Percentiles rank a stretch among this genome's conserved stretches.
phyloP scores from a whole-genome alignment of 2,113 vertebrate genomes.

The Pseudolaguvia tuberculata region DNA sequence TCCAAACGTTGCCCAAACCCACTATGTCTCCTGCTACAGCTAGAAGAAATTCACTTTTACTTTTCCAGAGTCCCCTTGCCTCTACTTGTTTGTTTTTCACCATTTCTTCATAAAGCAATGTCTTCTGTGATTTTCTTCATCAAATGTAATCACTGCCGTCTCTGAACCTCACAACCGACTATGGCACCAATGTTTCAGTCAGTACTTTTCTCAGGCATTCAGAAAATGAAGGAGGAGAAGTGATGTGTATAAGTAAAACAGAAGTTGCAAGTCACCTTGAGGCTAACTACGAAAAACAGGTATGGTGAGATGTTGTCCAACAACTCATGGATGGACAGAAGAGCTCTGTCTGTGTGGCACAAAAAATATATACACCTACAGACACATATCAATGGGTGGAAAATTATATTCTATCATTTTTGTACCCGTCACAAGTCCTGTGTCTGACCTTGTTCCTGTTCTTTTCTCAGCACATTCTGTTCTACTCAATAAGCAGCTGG shows the following conservation, averaged over 20 bases:
- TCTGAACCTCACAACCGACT: not conserved
- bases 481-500: too few species aligned
- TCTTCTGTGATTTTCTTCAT: too few species aligned
- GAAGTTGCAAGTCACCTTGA: slow-evolving; percentile 8
- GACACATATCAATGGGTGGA: too few species aligned
- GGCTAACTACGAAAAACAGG: not conserved
- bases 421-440: too few species aligned
- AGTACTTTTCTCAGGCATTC: not conserved
- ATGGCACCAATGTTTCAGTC: not conserved
- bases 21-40: slow-evolving; percentile 67
- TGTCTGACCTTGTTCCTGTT: too few species aligned
- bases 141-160: not conserved
- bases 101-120: slow-evolving; percentile 18
- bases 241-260: not conserved
- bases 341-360: too few species aligned
- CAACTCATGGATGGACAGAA: too few species aligned
- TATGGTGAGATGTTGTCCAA: too few species aligned
- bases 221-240: not conserved
- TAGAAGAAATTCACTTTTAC: slow-evolving; percentile 65
- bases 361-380: too few species aligned
- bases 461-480: too few species aligned
- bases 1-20: slow-evolving; percentile 72
- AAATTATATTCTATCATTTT: too few species aligned
- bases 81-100: slow-evolving; percentile 33
- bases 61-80: slow-evolving; percentile 67